Conservation (phyloP, 2,888 invertebrate genomes). For the Cistogaster globosa region DNA sequence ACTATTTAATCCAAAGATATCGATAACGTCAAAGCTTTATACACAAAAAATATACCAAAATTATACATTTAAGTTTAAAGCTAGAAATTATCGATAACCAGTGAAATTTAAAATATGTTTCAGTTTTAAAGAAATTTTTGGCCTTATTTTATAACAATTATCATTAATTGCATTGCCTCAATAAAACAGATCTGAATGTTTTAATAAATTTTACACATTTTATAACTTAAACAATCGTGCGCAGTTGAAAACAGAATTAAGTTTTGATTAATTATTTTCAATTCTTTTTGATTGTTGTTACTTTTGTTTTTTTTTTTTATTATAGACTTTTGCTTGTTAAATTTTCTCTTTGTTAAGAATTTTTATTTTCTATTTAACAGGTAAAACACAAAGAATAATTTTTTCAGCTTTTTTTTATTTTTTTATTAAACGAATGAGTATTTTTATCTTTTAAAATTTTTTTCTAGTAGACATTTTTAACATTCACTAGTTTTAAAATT, state of each 20-base stretch:
- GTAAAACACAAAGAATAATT: background rate
- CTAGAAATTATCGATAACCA: no score
- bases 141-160: background rate
- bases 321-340: conserved; percentile 6
- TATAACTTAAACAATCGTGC: conserved; percentile 22
- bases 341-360: conserved; percentile 36
- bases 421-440: conserved; percentile 12
- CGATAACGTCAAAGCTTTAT: no score
- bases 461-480: background rate
- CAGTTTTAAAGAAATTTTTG: no score
- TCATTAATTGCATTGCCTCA: background rate
- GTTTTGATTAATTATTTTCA: background rate
- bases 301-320: background rate
- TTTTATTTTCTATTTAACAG: background rate
- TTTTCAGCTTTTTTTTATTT: background rate
- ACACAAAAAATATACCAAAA: background rate
- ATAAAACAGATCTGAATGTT: background rate
- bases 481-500: conserved; percentile 29
- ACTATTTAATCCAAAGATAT: no score
- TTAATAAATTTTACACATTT: background rate
- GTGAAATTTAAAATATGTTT: no score
- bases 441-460: conserved; percentile 11
- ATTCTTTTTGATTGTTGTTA: background rate
- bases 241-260: background rate
- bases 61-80: background rate